Evolutionary conservation across 2,797 vertebrate species (phyloP).

Genomic region (Phalloptychus januarius): DNA sequence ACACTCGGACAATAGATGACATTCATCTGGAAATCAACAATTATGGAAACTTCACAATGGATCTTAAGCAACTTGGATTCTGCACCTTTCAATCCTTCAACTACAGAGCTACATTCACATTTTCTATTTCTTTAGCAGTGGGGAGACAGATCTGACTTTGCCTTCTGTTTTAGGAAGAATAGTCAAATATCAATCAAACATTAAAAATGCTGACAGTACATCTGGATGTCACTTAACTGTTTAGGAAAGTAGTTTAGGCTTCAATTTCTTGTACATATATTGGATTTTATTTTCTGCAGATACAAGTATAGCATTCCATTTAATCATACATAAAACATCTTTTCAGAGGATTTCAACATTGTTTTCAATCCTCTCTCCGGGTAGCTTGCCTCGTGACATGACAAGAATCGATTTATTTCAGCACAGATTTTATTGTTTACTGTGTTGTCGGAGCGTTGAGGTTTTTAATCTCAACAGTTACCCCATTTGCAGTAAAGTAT

Average conservation of each 20-base stretch:
- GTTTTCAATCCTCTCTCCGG: slow-evolving; percentile 39
- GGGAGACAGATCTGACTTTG: neutral
- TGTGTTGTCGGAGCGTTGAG: slow-evolving; percentile 5
- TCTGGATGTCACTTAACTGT: neutral
- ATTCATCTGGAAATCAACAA: neutral
- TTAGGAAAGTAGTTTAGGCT: neutral
- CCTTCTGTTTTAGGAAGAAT: neutral
- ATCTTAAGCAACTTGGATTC: neutral
- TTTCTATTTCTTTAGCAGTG: neutral
- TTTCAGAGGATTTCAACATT: slow-evolving; percentile 21
- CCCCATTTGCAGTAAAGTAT: slow-evolving; percentile 12
- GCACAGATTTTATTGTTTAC: slow-evolving; percentile 25
- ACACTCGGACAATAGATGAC: neutral
- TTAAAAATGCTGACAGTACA: neutral
- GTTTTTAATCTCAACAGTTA: slow-evolving; percentile 6
- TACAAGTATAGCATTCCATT: slow-evolving; percentile 6
- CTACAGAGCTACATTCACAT: neutral
- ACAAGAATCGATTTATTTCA: slow-evolving; percentile 40
- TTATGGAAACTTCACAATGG: neutral
- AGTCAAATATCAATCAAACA: neutral
- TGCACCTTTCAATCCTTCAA: neutral
- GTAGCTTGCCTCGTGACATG: slow-evolving; percentile 12
- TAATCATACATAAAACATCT: slow-evolving; percentile 20
- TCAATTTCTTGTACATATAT: neutral
- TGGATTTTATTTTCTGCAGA: neutral